These are phyloP conservation scores for Rotaria socialis DNA, from an alignment of 2,888 invertebrate species.

Conservation along the genomic window DNA sequence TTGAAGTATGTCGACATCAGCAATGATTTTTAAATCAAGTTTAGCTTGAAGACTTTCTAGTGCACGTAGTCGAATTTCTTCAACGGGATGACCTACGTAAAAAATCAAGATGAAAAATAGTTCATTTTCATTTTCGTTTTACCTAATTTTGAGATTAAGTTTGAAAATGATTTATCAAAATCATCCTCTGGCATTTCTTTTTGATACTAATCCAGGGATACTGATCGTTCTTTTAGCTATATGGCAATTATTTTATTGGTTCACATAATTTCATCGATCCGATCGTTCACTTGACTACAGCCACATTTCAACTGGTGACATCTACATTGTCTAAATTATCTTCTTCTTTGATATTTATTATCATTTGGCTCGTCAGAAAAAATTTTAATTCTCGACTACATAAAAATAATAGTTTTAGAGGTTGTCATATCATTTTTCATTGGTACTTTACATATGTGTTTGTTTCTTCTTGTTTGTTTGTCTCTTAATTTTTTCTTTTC, in stretches of 20 bases:
- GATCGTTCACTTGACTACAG: background rate
- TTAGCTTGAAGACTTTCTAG: slow-evolving; percentile 56
- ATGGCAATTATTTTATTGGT: background rate
- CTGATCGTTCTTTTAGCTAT: background rate
- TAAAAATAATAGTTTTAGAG: background rate
- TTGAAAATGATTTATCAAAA: slow-evolving; percentile 33
- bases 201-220: background rate
- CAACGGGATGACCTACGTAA: slow-evolving; percentile 54
- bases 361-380: background rate
- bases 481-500: background rate
- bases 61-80: slow-evolving; percentile 57
- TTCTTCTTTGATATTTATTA: background rate
- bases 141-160: slow-evolving; percentile 23
- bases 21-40: slow-evolving; percentile 55
- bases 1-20: slow-evolving; percentile 56
- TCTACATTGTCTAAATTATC: background rate
- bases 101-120: background rate
- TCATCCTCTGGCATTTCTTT: background rate
- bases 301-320: background rate
- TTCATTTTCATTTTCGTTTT: background rate
- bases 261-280: background rate
- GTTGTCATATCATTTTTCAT: background rate
- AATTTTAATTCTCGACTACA: background rate
- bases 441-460: background rate
- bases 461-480: slow-evolving; percentile 4